Base-by-base conservation (phyloP, 2,888 invertebrate genomes). In the Hyles lineata region DNA sequence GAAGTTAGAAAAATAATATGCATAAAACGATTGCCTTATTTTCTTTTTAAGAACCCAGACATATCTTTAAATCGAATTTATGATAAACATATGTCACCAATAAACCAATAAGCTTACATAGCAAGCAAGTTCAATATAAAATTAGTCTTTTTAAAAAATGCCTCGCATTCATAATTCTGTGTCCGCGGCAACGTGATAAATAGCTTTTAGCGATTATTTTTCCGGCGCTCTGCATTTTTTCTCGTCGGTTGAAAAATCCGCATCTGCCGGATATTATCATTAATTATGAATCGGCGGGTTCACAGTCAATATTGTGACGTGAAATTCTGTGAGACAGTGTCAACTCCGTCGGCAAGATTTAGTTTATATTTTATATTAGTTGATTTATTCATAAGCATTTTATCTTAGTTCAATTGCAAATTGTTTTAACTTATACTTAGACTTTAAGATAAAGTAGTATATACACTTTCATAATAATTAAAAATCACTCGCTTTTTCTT, bases 241-340 rank as follows among this genome's bases (percentile, higher is more conserved):
- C 84, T 83, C 87, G 87, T 80, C 85, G 83, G 86, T 84, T 88
- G 86, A 90, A 92, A 92, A 92, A 89, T 89, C 91, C 89, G 84
- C 84, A 82, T 85, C 87, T 82, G 87, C 85, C 92, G 94, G 95
- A 94, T 91, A 94, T 94, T 92, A 91, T 90, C 93, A 91, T 94
- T 93, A 94, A 94, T 94, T 94, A 94, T 93, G 90, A 89, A 93
- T 89, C 89, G 81, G 86, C 84, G 73, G 78, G 84, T 85, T 86
- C 80, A 82, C 81, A 80, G 80, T 71, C 85, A 88, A 86, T 85
- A 85, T 80, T 81, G 80, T 87, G 89, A 89, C 88, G 85, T 81
- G 85, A 88, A 91, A 92, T 88, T 32, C 75, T 80, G 80, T 74
- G 80, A 83, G 83, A 86, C 83, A 83, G 81, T 70, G 79, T 73